Evolutionary conservation across 2,888 invertebrate species (phyloP).

Genomic region (Aphodius sticticus): DNA sequence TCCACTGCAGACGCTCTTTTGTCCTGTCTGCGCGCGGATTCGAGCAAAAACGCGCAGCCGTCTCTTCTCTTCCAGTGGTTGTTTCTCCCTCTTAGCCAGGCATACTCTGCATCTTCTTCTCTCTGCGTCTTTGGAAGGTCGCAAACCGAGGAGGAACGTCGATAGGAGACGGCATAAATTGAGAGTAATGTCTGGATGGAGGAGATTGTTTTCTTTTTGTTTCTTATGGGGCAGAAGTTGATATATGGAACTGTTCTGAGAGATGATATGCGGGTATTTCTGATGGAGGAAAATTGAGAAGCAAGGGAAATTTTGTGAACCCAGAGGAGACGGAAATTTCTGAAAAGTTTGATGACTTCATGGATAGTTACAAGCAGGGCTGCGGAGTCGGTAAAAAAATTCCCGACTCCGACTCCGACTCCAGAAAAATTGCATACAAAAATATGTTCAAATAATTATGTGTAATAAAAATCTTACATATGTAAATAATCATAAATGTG

Average conservation of each 20-base stretch:
- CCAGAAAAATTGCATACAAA: too few species aligned
- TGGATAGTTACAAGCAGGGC: too few species aligned
- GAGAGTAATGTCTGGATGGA: not conserved
- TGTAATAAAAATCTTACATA: too few species aligned
- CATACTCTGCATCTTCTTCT: not conserved
- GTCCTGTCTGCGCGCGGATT: constrained; percentile 38
- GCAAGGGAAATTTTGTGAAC: not conserved
- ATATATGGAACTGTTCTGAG: not conserved
- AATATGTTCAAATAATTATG: too few species aligned
- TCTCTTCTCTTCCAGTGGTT: not conserved
- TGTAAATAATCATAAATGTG: too few species aligned
- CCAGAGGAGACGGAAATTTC: not conserved
- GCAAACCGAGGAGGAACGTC: not conserved
- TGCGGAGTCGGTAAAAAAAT: too few species aligned
- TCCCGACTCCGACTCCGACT: too few species aligned
- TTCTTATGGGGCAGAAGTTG: not conserved
- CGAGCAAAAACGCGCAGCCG: not conserved
- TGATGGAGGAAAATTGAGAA: not conserved
- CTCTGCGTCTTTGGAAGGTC: not conserved
- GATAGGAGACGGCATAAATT: not conserved
- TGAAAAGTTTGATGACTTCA: not conserved
- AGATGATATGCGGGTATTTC: not conserved
- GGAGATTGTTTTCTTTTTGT: not conserved
- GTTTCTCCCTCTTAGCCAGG: not conserved
- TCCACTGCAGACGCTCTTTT: constrained; percentile 49